Conservation (phyloP, 2,113 vertebrate species). For the Sinocyclocheilus rhinocerous region DNA sequence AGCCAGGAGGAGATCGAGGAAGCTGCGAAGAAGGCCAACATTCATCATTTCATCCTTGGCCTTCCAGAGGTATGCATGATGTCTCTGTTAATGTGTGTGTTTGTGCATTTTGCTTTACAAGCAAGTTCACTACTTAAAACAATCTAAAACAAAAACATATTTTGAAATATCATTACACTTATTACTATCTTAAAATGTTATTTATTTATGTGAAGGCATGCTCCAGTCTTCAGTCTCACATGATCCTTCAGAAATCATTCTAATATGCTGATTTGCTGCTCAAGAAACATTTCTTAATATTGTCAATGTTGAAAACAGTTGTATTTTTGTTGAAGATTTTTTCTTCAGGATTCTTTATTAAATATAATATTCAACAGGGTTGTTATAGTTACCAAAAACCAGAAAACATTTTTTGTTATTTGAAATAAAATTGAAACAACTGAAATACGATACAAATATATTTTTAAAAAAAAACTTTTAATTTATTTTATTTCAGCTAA, state of each 20-base stretch:
- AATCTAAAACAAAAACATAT: background rate
- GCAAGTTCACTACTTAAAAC: background rate
- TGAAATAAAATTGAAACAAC: too few relatives aligned
- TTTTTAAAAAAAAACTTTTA: too few relatives aligned
- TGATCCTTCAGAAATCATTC: background rate
- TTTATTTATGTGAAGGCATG: background rate
- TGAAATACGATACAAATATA: too few relatives aligned
- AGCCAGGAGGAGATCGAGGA: constrained; percentile 74
- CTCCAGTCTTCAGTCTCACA: background rate
- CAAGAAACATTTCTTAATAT: background rate
- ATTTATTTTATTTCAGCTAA: too few relatives aligned
- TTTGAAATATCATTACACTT: background rate
- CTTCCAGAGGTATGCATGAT: constrained; percentile 70
- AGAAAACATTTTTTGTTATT: too few relatives aligned
- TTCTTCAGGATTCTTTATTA: background rate
- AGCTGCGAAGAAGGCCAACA: constrained; percentile 83
- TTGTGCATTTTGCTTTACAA: background rate
- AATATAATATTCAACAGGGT: background rate
- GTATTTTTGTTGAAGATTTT: background rate
- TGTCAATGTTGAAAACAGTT: background rate
- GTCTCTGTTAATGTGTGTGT: background rate
- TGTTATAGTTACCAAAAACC: too few relatives aligned
- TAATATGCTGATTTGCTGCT: background rate
- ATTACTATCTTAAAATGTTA: background rate
- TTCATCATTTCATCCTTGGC: constrained; percentile 80